Evolutionary conservation across 1,140 invertebrate species (phyloP).

Genomic region (Pinna nobilis): DNA sequence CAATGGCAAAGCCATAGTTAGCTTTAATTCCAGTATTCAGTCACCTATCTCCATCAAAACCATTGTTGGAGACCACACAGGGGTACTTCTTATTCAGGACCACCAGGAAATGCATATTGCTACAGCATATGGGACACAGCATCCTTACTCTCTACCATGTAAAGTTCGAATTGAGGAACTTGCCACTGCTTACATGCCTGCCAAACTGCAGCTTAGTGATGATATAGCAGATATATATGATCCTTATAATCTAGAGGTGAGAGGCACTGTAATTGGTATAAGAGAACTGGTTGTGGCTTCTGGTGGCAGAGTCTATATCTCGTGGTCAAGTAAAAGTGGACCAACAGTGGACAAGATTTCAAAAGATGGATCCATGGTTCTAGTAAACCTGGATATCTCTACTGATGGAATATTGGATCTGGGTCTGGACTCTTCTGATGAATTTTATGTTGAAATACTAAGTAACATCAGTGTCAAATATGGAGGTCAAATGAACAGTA

Average conservation of each 20-base stretch:
- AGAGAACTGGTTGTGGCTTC: conserved; percentile 55
- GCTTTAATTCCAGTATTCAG: conserved; percentile 24
- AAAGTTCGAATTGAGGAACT: conserved; percentile 50
- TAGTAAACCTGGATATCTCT: conserved; percentile 56
- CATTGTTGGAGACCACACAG: conserved; percentile 58
- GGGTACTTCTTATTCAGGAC: conserved; percentile 40
- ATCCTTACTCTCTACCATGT: conserved; percentile 56
- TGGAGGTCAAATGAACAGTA: conserved; percentile 49
- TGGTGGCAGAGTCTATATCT: conserved; percentile 49
- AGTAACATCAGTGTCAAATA: conserved; percentile 54
- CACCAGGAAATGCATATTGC: conserved; percentile 52
- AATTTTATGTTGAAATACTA: conserved; percentile 47
- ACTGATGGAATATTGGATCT: conserved; percentile 50
- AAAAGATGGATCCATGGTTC: conserved; percentile 42
- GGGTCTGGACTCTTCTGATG: conserved; percentile 39
- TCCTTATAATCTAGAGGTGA: conserved; percentile 47
- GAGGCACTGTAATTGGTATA: conserved; percentile 53
- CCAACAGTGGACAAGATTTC: conserved; percentile 38
- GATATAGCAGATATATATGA: conserved; percentile 31
- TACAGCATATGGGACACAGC: conserved; percentile 56
- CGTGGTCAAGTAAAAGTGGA: conserved; percentile 49
- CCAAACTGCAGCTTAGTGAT: conserved; percentile 57
- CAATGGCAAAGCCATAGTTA: conserved; percentile 40
- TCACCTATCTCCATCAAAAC: conserved; percentile 33
- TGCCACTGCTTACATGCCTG: conserved; percentile 47